Evolutionary conservation across 2,888 invertebrate genomes (phyloP), one percentile per base, ranked within the genome.

Genomic region (Tenthredo amoena): DNA sequence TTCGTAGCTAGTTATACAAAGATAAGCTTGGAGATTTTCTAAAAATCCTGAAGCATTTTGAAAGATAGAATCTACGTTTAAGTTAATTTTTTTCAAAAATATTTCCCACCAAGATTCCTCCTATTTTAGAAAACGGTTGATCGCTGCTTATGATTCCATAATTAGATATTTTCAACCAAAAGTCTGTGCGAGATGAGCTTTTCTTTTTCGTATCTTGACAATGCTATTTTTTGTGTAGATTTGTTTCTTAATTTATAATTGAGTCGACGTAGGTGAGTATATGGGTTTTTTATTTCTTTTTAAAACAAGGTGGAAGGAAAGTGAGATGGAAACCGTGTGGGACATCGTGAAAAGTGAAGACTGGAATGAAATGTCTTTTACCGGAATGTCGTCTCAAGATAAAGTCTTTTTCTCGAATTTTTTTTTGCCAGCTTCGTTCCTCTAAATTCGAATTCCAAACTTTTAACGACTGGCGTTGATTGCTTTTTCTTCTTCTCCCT

Each of bases 401-500:
- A 55, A 77, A 77, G 31, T 77, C 55, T 47, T 77, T 31, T 77
- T 34, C n/a, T 77, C 18, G 5, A 50, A 55, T 34, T 55, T 77
- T 50, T 77, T 77, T n/a, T 18, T 34, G 2, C 18, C 34, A 34
- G 68, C 18, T 68, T 68, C 34, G 12, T 12, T 40, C n/a, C 43
- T 43, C 72, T 43, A 9, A 81, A 81, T 81, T 81, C 58, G 26
- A 81, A 81, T 62, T 58, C 34, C 40, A n/a, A 81, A 81, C 37
- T 81, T 58, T 58, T 77, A 77, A 77, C 50, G 77, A 77, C 77
- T 7, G 50, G 77, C 77, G 50, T 50, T 77, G 77, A 77, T 77
- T 62, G 62, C 62, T 62, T 55, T 40, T 81, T 50, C 40, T 21
- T 62, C 26, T 58, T 40, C 21, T 10, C 1, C 58, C 12, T 50